Evolutionary conservation across 2,888 invertebrate species (phyloP).

Genomic region (Epistrophe grossulariae): DNA sequence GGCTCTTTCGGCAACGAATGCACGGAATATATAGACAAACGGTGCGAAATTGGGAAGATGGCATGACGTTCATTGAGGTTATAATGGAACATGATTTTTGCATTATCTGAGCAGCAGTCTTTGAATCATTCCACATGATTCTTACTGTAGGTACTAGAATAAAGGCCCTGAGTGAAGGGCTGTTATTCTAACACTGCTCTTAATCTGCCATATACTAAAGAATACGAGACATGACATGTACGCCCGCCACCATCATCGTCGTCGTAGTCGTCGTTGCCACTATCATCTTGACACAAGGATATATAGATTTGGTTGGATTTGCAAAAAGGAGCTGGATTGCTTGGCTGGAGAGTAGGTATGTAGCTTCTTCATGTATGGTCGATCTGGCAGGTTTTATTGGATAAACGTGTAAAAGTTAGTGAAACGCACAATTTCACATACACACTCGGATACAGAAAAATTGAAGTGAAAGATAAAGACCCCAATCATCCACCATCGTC

Average conservation of each 20-base stretch:
- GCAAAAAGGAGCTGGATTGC: constrained; percentile 34
- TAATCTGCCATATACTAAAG: constrained; percentile 54
- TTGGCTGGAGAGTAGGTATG: constrained; percentile 18
- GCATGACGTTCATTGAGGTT: constrained; percentile 71
- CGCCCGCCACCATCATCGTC: constrained; percentile 19
- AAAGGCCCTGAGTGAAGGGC: constrained; percentile 47
- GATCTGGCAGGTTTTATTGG: constrained; percentile 75
- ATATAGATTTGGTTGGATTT: constrained; percentile 51
- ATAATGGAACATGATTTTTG: constrained; percentile 76
- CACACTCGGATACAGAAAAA: constrained; percentile 13
- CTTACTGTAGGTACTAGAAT: constrained; percentile 27
- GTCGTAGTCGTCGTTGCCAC: constrained; percentile 19
- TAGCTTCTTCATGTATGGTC: constrained; percentile 53
- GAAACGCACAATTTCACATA: constrained; percentile 67
- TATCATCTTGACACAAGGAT: constrained; percentile 45
- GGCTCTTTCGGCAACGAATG: constrained; percentile 51
- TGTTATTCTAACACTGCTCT: constrained; percentile 5
- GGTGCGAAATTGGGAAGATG: constrained; percentile 74
- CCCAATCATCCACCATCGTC: constrained; percentile 44
- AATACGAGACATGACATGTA: constrained; percentile 70
- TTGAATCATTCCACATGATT: constrained; percentile 68
- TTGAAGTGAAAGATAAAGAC: constrained; percentile 46
- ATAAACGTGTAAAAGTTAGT: constrained; percentile 75
- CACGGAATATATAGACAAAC: constrained; percentile 65
- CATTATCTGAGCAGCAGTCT: constrained; percentile 70